Evolutionary conservation across 2,113 vertebrate genomes (phyloP), one percentile per base, ranked within the genome.

Genomic region (Noctilio leporinus): DNA sequence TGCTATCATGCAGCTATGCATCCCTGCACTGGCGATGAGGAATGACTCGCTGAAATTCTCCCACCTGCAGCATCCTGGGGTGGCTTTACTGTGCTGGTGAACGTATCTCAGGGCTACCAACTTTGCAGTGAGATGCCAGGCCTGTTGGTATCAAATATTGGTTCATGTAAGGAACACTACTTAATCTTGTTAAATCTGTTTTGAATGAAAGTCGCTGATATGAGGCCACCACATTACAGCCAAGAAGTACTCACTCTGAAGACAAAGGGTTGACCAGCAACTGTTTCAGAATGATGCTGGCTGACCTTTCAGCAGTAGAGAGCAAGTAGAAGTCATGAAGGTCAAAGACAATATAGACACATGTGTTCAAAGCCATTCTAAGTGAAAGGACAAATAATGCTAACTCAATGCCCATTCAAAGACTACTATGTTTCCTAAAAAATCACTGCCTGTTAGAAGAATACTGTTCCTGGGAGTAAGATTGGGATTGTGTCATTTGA

Each of bases 231-330:
- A 40, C 3, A 28, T 55, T 92, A 67, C 17, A 47, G 38, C 15
- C 62, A 47, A 86, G 72, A 81, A 59, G n/a, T 12, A 45, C 38
- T 65, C 82, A 33, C 16, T 55, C 93, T n/a, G 47, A 53, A 90
- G 81, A 57, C 59, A 72, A 11, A 70, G 40, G 35, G 43, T 6
- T 57, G 55, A 49, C 51, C 53, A 62, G 45, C 22, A 62, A 40
- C 10, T 45, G 47, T 16, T 78, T 15, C 30, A 90, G 59, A 65
- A 93, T 12, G 35, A 49, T 69, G 40, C 55, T 33, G 43, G 10
- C 40, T 73, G 47, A 55, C 4, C 20, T 14, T 5, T 5, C 73
- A 55, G 33, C 0, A 7, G 40, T 14, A 51, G 76, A 17, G 30
- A 16, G 22, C 28, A 72, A 47, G 28, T 20, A 45, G 40, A 91